Percentiles rank a stretch among this genome's conserved stretches.
phyloP scores from a whole-genome alignment of 2,888 invertebrate species.

The Scelioninae gen. 2 region DNA sequence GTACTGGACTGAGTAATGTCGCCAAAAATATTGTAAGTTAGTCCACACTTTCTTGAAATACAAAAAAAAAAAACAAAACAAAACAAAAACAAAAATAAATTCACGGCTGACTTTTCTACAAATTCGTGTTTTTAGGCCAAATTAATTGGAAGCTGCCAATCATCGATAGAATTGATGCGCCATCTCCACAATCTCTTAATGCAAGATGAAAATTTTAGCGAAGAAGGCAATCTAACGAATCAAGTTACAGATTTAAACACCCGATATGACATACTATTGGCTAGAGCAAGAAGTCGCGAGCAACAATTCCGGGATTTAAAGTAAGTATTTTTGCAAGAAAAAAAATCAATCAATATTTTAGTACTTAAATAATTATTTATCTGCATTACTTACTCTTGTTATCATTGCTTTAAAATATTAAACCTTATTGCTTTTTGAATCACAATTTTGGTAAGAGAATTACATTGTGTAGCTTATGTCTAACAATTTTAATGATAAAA shows the following conservation, averaged over 20 bases:
- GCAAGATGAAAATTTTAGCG: constrained; percentile 83
- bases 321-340: constrained; percentile 75
- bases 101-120: too few relatives aligned
- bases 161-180: constrained; percentile 87
- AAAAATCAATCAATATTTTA: too few relatives aligned
- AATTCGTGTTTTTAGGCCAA: constrained; percentile 80
- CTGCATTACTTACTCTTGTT: background rate
- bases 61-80: too few relatives aligned
- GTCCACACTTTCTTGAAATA: too few relatives aligned
- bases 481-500: too few relatives aligned
- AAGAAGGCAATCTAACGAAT: constrained; percentile 81
- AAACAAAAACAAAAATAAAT: too few relatives aligned
- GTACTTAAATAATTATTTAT: background rate
- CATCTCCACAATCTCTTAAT: constrained; percentile 86
- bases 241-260: constrained; percentile 81
- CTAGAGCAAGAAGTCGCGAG: constrained; percentile 84
- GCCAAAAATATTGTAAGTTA: constrained; percentile 81
- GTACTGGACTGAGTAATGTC: constrained; percentile 78
- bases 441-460: too few relatives aligned
- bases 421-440: background rate
- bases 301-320: constrained; percentile 86
- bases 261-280: constrained; percentile 82
- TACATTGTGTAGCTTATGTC: too few relatives aligned
- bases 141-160: constrained; percentile 86
- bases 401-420: background rate